Evolutionary conservation across 2,888 invertebrate species (phyloP), one percentile per base, ranked within the genome.

Genomic region (Cosmia pyralina): DNA sequence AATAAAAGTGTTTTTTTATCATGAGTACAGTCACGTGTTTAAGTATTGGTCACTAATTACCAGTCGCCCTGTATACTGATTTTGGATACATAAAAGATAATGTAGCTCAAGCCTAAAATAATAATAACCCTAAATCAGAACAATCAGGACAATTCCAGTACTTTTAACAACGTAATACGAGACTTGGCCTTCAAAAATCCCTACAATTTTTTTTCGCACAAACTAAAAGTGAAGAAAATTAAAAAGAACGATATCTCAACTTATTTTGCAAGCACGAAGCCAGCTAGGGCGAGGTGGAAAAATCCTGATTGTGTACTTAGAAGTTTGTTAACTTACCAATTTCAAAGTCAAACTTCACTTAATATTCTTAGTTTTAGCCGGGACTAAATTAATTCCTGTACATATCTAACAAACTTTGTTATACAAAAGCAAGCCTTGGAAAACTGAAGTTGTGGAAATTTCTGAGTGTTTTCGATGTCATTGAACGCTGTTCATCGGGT

Each of bases 331-430:
- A 53, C 70, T 66, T 52, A 46, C 59, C 46, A 72, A 72, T 79
- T 79, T 15, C 64, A 53, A 79, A 79, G 50, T 59, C 50, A 71
- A 79, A 71, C 58, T 66, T 59, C 41, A 44, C 28, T 58, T 53
- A 68, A 65, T 77, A 65, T 70, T 79, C 50, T 72, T 59, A 79
- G 63, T 81, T 79, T 60, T 64, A 79, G 55, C 48, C 22, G 44
- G 57, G 64, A 79, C 58, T 65, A 69, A 62, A 79, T 72, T 83
- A 79, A 73, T 72, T 79, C 52, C 44, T 44, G 67, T 62, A 55
- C 15, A 62, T 53, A 6, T 4, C 38, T 38, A 65, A 46, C 65
- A 72, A 83, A 83, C 41, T 79, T 83, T 22, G 60, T 69, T 69
- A 15, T n/a, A 22, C 44, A 58, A 65, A 79, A 72, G 53, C 38